These are phyloP conservation scores for Turnix velox DNA, from an alignment of 2,113 vertebrate genomes.

Conservation along the genomic window DNA sequence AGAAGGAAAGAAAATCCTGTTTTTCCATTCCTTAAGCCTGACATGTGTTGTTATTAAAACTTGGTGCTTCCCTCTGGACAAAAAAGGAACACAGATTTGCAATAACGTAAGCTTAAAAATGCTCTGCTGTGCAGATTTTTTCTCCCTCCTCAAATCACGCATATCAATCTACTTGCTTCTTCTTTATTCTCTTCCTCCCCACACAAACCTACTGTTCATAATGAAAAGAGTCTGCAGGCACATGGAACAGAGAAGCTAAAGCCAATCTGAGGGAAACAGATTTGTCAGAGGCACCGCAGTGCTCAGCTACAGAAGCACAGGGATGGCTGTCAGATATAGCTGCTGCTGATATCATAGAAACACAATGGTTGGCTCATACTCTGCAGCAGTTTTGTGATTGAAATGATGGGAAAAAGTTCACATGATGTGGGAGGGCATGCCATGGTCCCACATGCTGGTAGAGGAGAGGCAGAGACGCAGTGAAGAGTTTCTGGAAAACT, in stretches of 20 bases:
- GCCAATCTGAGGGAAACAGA: neutral
- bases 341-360: neutral
- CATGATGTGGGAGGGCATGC: neutral
- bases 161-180: neutral
- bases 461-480: neutral
- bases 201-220: neutral
- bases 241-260: fast-evolving
- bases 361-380: neutral
- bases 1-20: neutral
- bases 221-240: neutral
- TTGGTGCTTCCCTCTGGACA: neutral
- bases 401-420: neutral
- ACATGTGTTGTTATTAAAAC: neutral
- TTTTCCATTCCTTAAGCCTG: neutral
- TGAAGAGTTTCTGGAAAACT: neutral
- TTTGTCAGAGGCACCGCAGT: neutral
- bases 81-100: neutral
- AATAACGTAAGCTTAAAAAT: neutral
- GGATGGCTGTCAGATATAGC: neutral
- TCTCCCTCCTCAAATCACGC: neutral
- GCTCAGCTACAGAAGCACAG: neutral
- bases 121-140: neutral
- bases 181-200: neutral
- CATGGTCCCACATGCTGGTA: neutral
- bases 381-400: neutral